phyloP scores from a whole-genome alignment of 2,797 vertebrate species.

The Brachyrhaphis roseni region DNA sequence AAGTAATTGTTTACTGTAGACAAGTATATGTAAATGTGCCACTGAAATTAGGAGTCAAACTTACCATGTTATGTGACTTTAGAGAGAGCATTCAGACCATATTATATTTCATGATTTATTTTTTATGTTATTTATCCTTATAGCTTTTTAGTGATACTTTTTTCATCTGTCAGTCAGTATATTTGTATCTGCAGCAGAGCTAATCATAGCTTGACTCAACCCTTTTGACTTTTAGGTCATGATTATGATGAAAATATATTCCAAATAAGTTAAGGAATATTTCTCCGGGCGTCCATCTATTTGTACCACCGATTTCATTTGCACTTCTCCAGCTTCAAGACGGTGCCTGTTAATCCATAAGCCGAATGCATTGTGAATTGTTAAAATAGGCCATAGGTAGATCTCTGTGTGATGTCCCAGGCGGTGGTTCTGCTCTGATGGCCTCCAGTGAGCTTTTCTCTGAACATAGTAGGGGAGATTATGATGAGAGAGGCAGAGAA shows the following conservation, averaged over 20 bases:
- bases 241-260: neutral
- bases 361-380: slow-evolving; percentile 39
- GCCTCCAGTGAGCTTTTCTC: slow-evolving; percentile 73
- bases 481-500: slow-evolving; percentile 80
- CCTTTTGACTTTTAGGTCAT: neutral
- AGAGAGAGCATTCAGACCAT: neutral
- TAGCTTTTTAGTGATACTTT: neutral
- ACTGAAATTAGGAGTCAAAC: neutral
- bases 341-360: slow-evolving; percentile 44
- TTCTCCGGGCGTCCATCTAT: slow-evolving; percentile 1
- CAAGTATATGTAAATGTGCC: neutral
- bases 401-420: slow-evolving; percentile 58
- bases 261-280: slow-evolving; percentile 11
- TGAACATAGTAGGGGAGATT: slow-evolving; percentile 70
- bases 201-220: neutral
- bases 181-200: neutral
- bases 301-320: slow-evolving; percentile 33
- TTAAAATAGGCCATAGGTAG: slow-evolving; percentile 71
- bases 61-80: neutral
- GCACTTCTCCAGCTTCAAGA: slow-evolving; percentile 33
- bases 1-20: neutral
- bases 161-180: neutral
- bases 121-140: neutral
- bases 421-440: slow-evolving; percentile 59
- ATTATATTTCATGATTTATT: neutral